These are phyloP conservation scores for Ligdia adustata DNA, from an alignment of 2,888 invertebrate genomes.

Conservation along the genomic window DNA sequence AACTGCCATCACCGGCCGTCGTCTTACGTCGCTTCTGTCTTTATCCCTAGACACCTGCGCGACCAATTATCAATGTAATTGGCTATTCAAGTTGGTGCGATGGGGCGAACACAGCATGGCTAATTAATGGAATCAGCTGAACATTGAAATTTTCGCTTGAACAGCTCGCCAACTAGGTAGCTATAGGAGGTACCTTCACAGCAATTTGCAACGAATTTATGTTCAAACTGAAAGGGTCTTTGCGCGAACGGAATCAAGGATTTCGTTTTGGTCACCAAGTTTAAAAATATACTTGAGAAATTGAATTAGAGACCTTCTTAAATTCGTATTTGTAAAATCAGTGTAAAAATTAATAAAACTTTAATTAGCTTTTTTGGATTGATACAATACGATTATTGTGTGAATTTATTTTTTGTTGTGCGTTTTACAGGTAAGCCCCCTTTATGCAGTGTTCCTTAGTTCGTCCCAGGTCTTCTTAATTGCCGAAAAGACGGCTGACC, in stretches of 20 bases:
- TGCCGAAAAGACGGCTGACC: slow-evolving; percentile 39
- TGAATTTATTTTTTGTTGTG: too few species aligned
- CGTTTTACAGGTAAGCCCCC: too few species aligned
- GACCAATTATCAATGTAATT: slow-evolving; percentile 82
- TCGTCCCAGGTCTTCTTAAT: slow-evolving; percentile 31
- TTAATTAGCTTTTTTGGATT: too few species aligned
- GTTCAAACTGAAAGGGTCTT: slow-evolving; percentile 46
- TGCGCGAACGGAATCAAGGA: slow-evolving; percentile 4
- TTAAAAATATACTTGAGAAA: too few species aligned
- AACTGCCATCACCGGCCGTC: slow-evolving; percentile 4
- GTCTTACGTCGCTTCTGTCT: slow-evolving; percentile 40
- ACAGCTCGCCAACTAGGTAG: slow-evolving; percentile 47
- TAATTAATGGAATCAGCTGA: slow-evolving; percentile 80
- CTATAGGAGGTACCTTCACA: slow-evolving; percentile 43
- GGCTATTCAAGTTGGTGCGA: slow-evolving; percentile 78
- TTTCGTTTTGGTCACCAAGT: too few species aligned
- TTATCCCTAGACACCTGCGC: slow-evolving; percentile 75
- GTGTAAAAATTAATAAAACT: too few species aligned
- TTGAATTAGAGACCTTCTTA: too few species aligned
- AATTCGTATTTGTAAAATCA: too few species aligned
- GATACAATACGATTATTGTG: too few species aligned
- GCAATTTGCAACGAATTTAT: slow-evolving; percentile 55
- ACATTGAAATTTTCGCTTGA: slow-evolving; percentile 78
- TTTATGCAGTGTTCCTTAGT: background rate
- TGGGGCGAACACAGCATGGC: slow-evolving; percentile 69